Percentiles rank a stretch among this genome's conserved stretches.
phyloP scores from a whole-genome alignment of 1,140 invertebrate genomes.

The Acromyrmex charruanus region DNA sequence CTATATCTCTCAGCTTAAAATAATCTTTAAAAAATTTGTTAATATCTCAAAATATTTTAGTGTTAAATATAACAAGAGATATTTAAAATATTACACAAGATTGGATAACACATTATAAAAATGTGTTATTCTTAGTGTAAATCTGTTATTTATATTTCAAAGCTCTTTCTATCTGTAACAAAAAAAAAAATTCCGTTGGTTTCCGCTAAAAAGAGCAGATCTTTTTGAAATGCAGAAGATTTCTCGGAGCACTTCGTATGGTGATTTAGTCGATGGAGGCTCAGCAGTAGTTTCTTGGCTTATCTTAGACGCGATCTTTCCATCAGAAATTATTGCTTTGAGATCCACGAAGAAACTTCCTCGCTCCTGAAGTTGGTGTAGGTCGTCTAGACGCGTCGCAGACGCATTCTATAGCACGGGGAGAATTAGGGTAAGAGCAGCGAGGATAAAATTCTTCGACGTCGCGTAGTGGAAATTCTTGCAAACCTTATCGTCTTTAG shows the following conservation, averaged over 20 bases:
- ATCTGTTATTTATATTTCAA: constrained; percentile 1
- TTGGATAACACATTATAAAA: background rate
- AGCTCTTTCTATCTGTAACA: constrained; percentile 40
- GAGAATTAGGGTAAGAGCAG: constrained; percentile 63
- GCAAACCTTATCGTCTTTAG: constrained; percentile 27
- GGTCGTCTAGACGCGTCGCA: constrained; percentile 76
- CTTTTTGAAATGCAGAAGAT: constrained; percentile 36
- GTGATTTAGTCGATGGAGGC: constrained; percentile 52
- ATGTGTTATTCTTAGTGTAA: background rate
- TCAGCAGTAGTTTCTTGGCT: constrained; percentile 58
- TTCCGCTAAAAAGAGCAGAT: constrained; percentile 54
- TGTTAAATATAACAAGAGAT: background rate
- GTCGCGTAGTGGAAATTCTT: constrained; percentile 46
- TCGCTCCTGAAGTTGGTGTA: constrained; percentile 66
- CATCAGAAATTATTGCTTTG: constrained; percentile 68
- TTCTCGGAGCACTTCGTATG: constrained; percentile 12
- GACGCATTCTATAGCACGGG: constrained; percentile 60
- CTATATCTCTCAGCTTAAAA: background rate
- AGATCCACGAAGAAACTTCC: constrained; percentile 45
- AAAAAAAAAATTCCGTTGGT: constrained; percentile 53
- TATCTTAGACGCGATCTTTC: constrained; percentile 45
- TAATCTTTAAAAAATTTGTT: background rate
- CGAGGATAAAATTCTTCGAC: constrained; percentile 56
- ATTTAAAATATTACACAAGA: background rate
- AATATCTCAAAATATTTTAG: constrained; percentile 5